Conservation (phyloP, 2,888 invertebrate species). For the Apotomis betuletana region DNA sequence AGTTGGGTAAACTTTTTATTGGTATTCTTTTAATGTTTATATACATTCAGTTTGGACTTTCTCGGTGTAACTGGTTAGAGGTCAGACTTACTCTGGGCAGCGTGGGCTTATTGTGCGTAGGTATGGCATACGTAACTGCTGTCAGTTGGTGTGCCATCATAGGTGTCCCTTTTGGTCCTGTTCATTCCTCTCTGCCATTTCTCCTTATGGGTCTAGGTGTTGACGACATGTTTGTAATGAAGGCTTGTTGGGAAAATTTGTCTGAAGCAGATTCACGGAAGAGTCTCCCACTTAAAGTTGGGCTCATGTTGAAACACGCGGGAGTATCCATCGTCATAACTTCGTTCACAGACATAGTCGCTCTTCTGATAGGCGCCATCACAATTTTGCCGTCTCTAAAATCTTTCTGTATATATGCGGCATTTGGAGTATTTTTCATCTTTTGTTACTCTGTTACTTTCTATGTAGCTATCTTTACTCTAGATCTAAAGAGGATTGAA, state of each 20-base stretch:
- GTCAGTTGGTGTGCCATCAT: slow-evolving; percentile 88
- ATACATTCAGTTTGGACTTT: slow-evolving; percentile 89
- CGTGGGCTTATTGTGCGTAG: slow-evolving; percentile 88
- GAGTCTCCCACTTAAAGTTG: slow-evolving; percentile 86
- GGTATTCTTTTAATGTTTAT: slow-evolving; percentile 89
- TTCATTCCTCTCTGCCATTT: slow-evolving; percentile 92
- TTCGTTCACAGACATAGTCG: slow-evolving; percentile 91
- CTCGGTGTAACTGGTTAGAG: slow-evolving; percentile 89
- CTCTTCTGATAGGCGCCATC: slow-evolving; percentile 90
- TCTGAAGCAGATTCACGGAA: slow-evolving; percentile 77
- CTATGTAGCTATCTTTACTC: slow-evolving; percentile 89
- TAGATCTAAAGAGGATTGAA: slow-evolving; percentile 87
- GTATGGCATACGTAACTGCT: slow-evolving; percentile 88
- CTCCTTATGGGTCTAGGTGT: slow-evolving; percentile 91
- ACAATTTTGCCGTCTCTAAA: slow-evolving; percentile 91
- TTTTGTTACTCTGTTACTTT: slow-evolving; percentile 91
- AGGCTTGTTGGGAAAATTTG: slow-evolving; percentile 89
- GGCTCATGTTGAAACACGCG: slow-evolving; percentile 89
- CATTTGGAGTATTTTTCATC: slow-evolving; percentile 89
- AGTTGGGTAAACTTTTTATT: slow-evolving; percentile 86
- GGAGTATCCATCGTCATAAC: slow-evolving; percentile 93
- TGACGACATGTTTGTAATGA: slow-evolving; percentile 94
- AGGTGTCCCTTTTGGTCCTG: slow-evolving; percentile 90
- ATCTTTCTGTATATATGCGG: slow-evolving; percentile 92
- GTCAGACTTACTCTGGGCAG: slow-evolving; percentile 86